Base-by-base conservation (phyloP, 1,140 invertebrate species). In the Lethrus apterus region DNA sequence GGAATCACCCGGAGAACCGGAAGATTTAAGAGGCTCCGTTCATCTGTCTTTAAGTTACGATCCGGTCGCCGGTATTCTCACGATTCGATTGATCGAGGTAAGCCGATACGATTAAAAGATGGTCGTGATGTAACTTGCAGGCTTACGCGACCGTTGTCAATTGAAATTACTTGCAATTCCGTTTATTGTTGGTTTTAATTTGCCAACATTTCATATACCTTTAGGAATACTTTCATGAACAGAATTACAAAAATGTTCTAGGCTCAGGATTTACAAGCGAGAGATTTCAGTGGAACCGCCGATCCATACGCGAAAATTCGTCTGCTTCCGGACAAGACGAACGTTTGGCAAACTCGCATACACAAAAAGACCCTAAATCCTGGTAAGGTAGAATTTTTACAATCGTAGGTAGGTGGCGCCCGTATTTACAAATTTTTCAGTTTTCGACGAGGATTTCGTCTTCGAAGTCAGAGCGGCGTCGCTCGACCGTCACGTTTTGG, bases 371-470 rank as follows among this genome's bases (percentile, higher is more conserved):
- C 80, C 4, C 58, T 80, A 17, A 77, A 77, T 63, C 79, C 80
- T 44, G 72, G 73, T 76, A 64, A 58, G 23, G 14, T 19, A 19
- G n/a, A n/a, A n/a, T n/a, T 30, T 32, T 2, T 8, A 9, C 5
- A 10, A 21, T 29, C 24, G 31, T 26, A 18, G 18, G 8, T 24
- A 7, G 24, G n/a, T 26, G 24, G n/a, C 5, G 24, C 5, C n/a
- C n/a, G 24, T 26, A 26, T 44, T 2, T 44, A 47, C 53, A 54
- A 33, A 67, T 42, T 71, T 75, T 65, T 30, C 61, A 73, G 71
- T 81, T 35, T 86, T 79, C 60, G 76, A 80, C 29, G 77, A 84
- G 42, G 75, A 85, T 36, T 88, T 84, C 58, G 70, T 83, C 1
- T 82, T 83, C 48, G 86, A 86, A 64, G 80, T 86, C 46, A 76